Evolutionary conservation across 1,140 invertebrate genomes (phyloP).

Genomic region (Macrostomum lignano): DNA sequence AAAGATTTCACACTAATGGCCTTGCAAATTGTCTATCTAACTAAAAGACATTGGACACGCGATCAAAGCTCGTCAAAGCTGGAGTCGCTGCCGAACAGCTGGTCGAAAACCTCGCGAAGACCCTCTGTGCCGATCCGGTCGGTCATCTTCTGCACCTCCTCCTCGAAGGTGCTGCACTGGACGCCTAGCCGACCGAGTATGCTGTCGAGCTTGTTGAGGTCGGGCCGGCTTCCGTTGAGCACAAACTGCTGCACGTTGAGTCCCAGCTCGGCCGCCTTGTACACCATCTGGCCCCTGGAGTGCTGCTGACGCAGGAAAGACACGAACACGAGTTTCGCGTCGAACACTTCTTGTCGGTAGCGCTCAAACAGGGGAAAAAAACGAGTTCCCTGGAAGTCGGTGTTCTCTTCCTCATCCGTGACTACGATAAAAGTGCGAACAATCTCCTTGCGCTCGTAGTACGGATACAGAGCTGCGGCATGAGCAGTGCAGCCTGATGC

Average conservation of each 20-base stretch:
- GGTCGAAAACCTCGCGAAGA: too few relatives aligned
- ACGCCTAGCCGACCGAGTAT: slow-evolving; percentile 16
- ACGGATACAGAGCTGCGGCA: slow-evolving; percentile 17
- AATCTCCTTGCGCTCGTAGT: slow-evolving; percentile 15
- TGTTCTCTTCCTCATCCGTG: slow-evolving; percentile 25
- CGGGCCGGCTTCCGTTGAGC: slow-evolving; percentile 14
- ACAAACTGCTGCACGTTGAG: slow-evolving; percentile 15
- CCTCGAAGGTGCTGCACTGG: slow-evolving; percentile 12
- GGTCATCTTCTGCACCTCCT: too few relatives aligned
- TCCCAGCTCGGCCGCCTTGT: slow-evolving; percentile 9
- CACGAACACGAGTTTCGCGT: slow-evolving; percentile 19
- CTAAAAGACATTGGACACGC: too few relatives aligned
- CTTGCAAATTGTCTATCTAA: too few relatives aligned
- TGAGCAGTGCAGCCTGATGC: slow-evolving; percentile 17
- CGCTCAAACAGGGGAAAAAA: slow-evolving; percentile 16
- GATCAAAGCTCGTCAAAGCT: too few relatives aligned
- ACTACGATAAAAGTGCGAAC: slow-evolving; percentile 23
- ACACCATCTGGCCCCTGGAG: slow-evolving; percentile 15
- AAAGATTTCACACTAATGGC: too few relatives aligned
- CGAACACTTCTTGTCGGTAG: slow-evolving; percentile 19
- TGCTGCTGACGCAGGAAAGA: slow-evolving; percentile 18
- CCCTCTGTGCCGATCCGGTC: too few relatives aligned
- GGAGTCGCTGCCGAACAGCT: too few relatives aligned
- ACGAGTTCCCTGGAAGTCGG: slow-evolving; percentile 8
- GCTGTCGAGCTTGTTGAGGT: slow-evolving; percentile 21